Evolutionary conservation across 2,888 invertebrate genomes (phyloP).

Genomic region (Autographa pulchrina): DNA sequence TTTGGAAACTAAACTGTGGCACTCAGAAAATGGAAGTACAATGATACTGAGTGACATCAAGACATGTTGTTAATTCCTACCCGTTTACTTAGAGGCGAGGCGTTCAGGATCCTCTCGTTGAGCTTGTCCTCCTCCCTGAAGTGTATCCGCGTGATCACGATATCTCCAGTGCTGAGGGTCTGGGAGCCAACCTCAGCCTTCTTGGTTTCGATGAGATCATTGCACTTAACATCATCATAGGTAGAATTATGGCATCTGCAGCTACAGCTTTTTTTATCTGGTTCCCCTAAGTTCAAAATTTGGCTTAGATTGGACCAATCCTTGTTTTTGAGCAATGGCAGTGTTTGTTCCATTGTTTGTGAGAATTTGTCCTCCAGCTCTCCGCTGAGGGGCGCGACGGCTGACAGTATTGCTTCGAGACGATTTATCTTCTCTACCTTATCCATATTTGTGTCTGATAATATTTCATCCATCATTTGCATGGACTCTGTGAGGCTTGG

Average conservation of each 20-base stretch:
- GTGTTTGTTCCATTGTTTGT: conserved; percentile 87
- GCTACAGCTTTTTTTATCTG: conserved; percentile 85
- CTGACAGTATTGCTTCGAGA: conserved; percentile 95
- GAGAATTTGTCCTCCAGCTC: conserved; percentile 88
- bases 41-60: conserved; percentile 78
- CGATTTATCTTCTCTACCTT: conserved; percentile 96
- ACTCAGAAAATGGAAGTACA: conserved; percentile 82
- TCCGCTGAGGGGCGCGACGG: conserved; percentile 92
- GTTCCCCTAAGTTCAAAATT: conserved; percentile 84
- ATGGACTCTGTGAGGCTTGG: conserved; percentile 96
- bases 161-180: conserved; percentile 97
- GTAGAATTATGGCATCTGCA: conserved; percentile 89
- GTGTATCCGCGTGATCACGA: conserved; percentile 96
- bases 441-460: conserved; percentile 95
- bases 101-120: conserved; percentile 84
- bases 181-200: conserved; percentile 92
- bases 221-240: conserved; percentile 80
- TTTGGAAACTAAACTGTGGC: conserved; percentile 82
- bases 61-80: conserved; percentile 83
- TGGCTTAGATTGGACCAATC: conserved; percentile 88
- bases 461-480: conserved; percentile 96
- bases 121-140: conserved; percentile 87
- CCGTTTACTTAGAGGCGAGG: conserved; percentile 82
- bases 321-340: conserved; percentile 87
- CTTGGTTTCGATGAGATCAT: conserved; percentile 85